phyloP scores from a whole-genome alignment of 2,797 vertebrate species.

The Poecile montanus region DNA sequence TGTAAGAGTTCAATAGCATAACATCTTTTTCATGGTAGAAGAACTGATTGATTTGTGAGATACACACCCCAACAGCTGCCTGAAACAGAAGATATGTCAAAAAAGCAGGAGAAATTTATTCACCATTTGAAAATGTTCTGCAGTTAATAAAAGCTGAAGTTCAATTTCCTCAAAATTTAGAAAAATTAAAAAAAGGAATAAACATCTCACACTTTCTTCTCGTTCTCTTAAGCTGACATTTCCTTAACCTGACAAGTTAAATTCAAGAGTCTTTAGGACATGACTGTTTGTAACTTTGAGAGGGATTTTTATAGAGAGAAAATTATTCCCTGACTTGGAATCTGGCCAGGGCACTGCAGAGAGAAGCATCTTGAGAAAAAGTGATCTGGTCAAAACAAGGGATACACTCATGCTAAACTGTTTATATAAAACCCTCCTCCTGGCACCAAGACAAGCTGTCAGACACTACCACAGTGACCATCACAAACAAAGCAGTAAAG shows the following conservation, averaged over 20 bases:
- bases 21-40: neutral
- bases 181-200: neutral
- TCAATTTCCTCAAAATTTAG: neutral
- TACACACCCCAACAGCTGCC: constrained; percentile 36
- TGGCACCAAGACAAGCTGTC: constrained; percentile 39
- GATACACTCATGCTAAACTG: neutral
- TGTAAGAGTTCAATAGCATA: neutral
- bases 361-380: constrained; percentile 41
- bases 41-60: constrained; percentile 14
- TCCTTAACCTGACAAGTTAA: constrained; percentile 35
- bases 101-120: neutral
- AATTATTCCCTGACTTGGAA: constrained; percentile 45
- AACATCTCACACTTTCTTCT: neutral
- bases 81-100: constrained; percentile 2
- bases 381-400: constrained; percentile 44
- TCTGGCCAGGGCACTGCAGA: constrained; percentile 49
- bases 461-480: constrained; percentile 61
- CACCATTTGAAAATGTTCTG: neutral
- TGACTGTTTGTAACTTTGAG: neutral
- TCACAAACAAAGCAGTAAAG: constrained; percentile 69
- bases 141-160: neutral
- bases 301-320: constrained; percentile 51
- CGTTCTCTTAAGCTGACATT: constrained; percentile 29
- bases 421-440: constrained; percentile 41
- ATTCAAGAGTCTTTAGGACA: constrained; percentile 22